Evolutionary conservation across 2,797 vertebrate genomes (phyloP), one percentile per base, ranked within the genome.

Genomic region (Orestias chungarensis): DNA sequence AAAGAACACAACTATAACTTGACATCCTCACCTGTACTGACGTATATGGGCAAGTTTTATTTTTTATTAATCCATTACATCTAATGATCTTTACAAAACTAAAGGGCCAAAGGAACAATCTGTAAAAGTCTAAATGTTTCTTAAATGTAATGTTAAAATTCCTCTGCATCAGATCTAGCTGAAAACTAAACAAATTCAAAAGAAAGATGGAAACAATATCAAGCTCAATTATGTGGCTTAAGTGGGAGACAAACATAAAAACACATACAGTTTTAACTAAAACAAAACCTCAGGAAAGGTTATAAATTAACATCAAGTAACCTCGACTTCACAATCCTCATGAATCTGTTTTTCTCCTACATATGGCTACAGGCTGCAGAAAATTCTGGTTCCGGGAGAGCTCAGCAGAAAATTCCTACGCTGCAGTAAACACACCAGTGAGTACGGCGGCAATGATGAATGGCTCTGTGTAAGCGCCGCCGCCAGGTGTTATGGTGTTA

Each of bases 401-500:
- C 61, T 59, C 72, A 49, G 49, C 68, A 74, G 68, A 85, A 74
- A 82, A 83, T 76, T 73, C 46, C 70, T 68, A 17, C 49, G 35
- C 74, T 73, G 76, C 76, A 66, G 61, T 77, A 81, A 82, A 85
- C 38, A 54, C 82, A 70, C 65, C 38, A 29, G 62, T 69, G 80
- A 70, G 43, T 33, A 49, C 68, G 44, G 27, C 35, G 44, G 70
- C 74, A 20, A 23, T 85, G 81, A 89, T 81, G 68, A 81, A 86
- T 70, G 67, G 68, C 73, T 79, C 43, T 64, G 44, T 82, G 76
- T 66, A 52, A 86, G 74, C 76, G 52, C 67, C 61, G 81, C 42
- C 85, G 85, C 81, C 86, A 87, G 79, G 85, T 89, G 89, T 85
- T 76, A 64, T 73, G 77, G 86, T 86, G 78, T 74, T 71, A 83